Evolutionary conservation across 2,113 vertebrate species (phyloP).

Genomic region (Callospermophilus lateralis): DNA sequence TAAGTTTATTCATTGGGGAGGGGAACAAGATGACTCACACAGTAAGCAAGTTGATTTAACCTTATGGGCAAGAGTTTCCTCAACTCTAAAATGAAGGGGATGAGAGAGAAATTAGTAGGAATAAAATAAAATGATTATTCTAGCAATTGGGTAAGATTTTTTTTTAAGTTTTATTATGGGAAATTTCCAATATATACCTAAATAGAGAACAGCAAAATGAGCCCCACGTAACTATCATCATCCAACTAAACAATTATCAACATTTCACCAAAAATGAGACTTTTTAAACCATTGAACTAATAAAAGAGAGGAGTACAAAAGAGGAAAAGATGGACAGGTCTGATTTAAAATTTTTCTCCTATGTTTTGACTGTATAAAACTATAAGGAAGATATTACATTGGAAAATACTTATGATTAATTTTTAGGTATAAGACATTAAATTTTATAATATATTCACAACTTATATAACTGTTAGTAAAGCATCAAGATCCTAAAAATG

Average conservation of each 20-base stretch:
- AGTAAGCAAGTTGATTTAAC: not conserved
- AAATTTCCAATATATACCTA: not conserved
- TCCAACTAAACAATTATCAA: not conserved
- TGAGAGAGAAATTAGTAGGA: constrained; percentile 15
- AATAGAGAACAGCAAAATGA: constrained; percentile 5
- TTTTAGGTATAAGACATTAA: constrained; percentile 31
- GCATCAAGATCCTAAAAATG: constrained; percentile 10
- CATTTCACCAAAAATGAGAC: constrained; percentile 18
- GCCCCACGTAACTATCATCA: not conserved
- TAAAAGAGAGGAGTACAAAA: not conserved
- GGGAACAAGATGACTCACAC: constrained; percentile 8
- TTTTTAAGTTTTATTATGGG: not conserved
- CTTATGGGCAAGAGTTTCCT: not conserved
- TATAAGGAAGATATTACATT: constrained; percentile 43
- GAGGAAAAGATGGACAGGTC: not conserved
- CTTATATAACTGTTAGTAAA: constrained; percentile 34
- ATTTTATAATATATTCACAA: not conserved
- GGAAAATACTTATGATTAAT: not conserved
- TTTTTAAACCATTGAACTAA: not conserved
- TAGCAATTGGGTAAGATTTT: not conserved
- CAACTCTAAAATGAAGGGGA: not conserved
- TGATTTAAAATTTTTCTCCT: constrained; percentile 16
- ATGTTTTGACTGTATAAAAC: not conserved
- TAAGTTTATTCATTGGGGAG: not conserved
- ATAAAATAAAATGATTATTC: not conserved